Base-by-base conservation (phyloP, 2,888 invertebrate genomes). In the Mythimna lalbum region DNA sequence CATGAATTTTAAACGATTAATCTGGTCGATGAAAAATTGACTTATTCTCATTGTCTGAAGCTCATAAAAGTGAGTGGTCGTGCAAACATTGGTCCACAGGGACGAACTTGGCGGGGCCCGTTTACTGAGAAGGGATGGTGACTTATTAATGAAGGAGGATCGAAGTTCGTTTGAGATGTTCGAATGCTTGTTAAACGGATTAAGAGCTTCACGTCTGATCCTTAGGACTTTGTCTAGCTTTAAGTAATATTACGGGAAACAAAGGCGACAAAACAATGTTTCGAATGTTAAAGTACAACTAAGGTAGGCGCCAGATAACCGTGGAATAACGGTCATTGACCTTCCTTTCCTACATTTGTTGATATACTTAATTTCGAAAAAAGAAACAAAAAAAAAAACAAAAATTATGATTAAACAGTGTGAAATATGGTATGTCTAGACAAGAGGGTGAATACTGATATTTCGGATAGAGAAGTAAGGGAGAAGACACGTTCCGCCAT, bases 1-100 rank as follows among this genome's bases (percentile, higher is more conserved):
- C 89, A 92, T 93, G 93, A 94, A 94, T 94, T 94, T 93, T 93
- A 95, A 95, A 94, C 92, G 94, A 90, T 93, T 93, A 94, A 95
- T 94, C 91, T 89, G 78, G 88, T 86, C 88, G 91, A 93, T 92
- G 93, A 93, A 92, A 92, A 91, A 91, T 92, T 88, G 89, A 90
- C 88, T 89, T 89, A 88, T 87, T 88, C 88, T 84, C 82, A 86
- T 88, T 84, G 86, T 88, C 83, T 88, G 88, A 89, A 92, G 87
- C 90, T 93, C 90, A 91, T 92, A 91, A 90, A 88, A 83, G 87
- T 88, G 92, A 93, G 93, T 92, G 93, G 90, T 83, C 78, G 87
- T 78, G 92, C 92, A 93, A 93, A 90, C 86, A 88, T 83, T 76
- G 72, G 59, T 61, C 49, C 39, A 43, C 87, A 87, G 90, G 78